Percentiles rank a stretch among this genome's conserved stretches.
Evolutionary conservation across 2,888 invertebrate genomes (phyloP).

Genomic region (Xylota sylvarum): DNA sequence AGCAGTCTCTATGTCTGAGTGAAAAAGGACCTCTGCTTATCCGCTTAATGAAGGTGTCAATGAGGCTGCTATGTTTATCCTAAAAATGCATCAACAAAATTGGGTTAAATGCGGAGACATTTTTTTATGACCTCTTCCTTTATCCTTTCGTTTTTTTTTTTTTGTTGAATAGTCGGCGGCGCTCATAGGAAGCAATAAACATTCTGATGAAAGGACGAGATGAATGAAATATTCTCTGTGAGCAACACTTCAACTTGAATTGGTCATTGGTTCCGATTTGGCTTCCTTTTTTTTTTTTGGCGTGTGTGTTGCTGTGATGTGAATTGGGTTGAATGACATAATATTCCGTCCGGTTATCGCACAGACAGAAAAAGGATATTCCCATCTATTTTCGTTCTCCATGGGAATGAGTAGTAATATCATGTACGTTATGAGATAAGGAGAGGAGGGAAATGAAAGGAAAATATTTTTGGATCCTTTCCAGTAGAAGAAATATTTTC

Average conservation of each 20-base stretch:
- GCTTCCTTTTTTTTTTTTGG: constrained; percentile 1
- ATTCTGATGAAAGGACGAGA: constrained; percentile 58
- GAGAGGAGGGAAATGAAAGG: constrained; percentile 16
- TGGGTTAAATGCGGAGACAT: constrained; percentile 40
- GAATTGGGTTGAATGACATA: constrained; percentile 66
- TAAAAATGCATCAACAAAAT: constrained; percentile 51
- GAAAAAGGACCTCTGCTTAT: constrained; percentile 62
- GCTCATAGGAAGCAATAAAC: constrained; percentile 56
- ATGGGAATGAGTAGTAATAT: constrained; percentile 49
- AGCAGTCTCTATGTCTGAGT: neutral
- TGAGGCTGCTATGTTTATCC: constrained; percentile 51
- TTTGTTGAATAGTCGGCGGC: neutral
- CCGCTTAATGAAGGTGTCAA: constrained; percentile 72
- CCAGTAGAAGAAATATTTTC: constrained; percentile 18
- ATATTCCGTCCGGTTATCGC: constrained; percentile 52
- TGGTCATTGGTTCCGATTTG: constrained; percentile 60
- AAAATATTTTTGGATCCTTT: constrained; percentile 12
- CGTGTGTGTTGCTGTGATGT: neutral
- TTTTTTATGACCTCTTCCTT: constrained; percentile 31
- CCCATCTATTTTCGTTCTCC: constrained; percentile 29
- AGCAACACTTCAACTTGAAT: constrained; percentile 55
- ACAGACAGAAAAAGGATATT: constrained; percentile 20
- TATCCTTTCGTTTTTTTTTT: neutral
- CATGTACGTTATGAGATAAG: constrained; percentile 41
- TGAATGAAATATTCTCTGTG: constrained; percentile 60